phyloP scores from a whole-genome alignment of 2,113 vertebrate species.

The Steatornis caripensis region DNA sequence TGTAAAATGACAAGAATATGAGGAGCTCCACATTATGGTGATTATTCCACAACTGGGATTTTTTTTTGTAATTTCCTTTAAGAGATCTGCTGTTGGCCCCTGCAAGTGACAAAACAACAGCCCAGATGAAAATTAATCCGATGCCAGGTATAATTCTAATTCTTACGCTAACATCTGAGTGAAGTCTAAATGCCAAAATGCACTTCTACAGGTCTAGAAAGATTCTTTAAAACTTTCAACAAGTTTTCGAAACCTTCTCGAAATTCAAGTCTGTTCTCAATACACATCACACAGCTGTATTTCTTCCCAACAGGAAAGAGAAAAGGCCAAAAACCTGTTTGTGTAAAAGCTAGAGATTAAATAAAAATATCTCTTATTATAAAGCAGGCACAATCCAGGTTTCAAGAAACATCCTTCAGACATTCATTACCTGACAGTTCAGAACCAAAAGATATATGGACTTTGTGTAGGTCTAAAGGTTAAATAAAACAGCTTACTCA shows the following conservation, averaged over 20 bases:
- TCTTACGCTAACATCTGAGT: background rate
- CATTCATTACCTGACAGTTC: background rate
- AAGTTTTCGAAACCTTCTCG: background rate
- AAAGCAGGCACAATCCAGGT: background rate
- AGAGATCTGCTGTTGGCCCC: background rate
- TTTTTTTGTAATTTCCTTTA: background rate
- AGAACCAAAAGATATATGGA: background rate
- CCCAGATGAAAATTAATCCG: background rate
- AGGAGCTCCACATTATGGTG: rapidly evolving
- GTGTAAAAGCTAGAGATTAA: background rate
- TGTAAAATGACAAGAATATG: background rate
- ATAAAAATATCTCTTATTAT: background rate
- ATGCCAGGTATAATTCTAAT: background rate
- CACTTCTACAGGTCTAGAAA: background rate
- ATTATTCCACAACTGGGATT: background rate
- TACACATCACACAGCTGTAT: background rate
- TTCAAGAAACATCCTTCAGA: background rate
- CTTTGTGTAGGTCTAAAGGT: background rate
- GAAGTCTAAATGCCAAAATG: background rate
- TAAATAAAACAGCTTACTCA: background rate
- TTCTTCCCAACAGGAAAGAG: background rate
- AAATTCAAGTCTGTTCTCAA: background rate
- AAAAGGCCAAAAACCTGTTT: background rate
- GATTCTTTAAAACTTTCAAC: background rate
- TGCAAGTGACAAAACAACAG: background rate